phyloP scores from a whole-genome alignment of 2,113 vertebrate species.

The Morone saxatilis region DNA sequence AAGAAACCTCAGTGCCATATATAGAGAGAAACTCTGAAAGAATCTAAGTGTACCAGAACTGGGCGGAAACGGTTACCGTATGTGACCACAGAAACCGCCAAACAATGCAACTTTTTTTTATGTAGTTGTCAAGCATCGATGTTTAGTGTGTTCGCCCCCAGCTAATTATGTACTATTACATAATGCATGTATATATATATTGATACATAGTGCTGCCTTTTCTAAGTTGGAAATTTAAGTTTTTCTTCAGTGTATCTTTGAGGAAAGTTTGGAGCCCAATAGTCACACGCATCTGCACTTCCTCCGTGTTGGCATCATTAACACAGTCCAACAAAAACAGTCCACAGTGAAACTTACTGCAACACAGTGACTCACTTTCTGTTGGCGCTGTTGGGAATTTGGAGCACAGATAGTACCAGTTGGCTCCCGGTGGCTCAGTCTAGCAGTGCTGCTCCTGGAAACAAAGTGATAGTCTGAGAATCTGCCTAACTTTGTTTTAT shows the following conservation, averaged over 20 bases:
- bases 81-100: not conserved
- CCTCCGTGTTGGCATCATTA: not conserved
- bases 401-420: conserved; percentile 19
- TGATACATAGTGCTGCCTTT: not conserved
- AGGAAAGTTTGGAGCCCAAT: conserved; percentile 9
- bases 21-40: not conserved
- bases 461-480: conserved; percentile 29
- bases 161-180: not conserved
- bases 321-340: conserved; percentile 5
- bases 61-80: not conserved
- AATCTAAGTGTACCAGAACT: not conserved
- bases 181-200: not conserved
- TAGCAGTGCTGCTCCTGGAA: not conserved
- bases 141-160: not conserved
- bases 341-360: conserved; percentile 30
- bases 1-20: not conserved
- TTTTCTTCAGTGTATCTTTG: not conserved
- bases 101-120: not conserved
- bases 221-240: not conserved
- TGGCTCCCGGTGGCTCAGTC: conserved; percentile 31
- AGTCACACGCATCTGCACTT: conserved; percentile 9
- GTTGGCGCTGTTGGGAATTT: conserved; percentile 28
- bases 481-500: conserved; percentile 21
- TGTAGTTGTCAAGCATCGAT: not conserved
- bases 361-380: conserved; percentile 42